Conservation (phyloP, 2,113 vertebrate species). For the Rattus norvegicus region DNA sequence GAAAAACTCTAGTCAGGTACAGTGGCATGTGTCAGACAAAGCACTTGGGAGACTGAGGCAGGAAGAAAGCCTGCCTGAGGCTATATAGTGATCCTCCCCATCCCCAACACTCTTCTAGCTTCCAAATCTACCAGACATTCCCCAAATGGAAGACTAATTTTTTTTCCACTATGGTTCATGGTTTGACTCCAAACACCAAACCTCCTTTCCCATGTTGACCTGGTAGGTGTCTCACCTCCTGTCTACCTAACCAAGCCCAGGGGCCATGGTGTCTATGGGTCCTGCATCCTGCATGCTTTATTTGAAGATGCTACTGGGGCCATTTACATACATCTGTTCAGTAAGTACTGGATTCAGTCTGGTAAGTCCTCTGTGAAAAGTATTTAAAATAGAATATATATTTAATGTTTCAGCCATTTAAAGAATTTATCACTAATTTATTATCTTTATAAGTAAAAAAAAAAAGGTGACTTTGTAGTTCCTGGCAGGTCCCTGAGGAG, state of each 20-base stretch:
- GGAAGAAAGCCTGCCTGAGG: neutral
- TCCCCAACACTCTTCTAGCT: no score
- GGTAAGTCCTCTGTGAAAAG: neutral
- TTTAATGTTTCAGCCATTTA: constrained; percentile 53
- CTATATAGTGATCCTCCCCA: neutral
- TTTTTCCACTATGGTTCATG: neutral
- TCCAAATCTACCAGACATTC: neutral
- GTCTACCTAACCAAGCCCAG: constrained; percentile 19
- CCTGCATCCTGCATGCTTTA: neutral
- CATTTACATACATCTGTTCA: constrained; percentile 44
- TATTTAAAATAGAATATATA: constrained; percentile 62
- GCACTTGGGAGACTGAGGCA: neutral
- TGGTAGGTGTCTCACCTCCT: neutral
- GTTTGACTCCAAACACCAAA: neutral
- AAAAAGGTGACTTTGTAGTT: constrained; percentile 46
- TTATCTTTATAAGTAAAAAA: constrained; percentile 56
- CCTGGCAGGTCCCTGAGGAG: constrained; percentile 24
- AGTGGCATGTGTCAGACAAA: neutral
- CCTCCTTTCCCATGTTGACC: neutral
- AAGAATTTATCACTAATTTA: constrained; percentile 53
- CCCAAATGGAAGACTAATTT: neutral
- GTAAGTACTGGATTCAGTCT: constrained; percentile 56
- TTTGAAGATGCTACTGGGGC: constrained; percentile 43
- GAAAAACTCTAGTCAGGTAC: neutral
- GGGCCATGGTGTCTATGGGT: neutral